Conservation (phyloP, 2,797 vertebrate genomes). For the Gorsachius magnificus region DNA sequence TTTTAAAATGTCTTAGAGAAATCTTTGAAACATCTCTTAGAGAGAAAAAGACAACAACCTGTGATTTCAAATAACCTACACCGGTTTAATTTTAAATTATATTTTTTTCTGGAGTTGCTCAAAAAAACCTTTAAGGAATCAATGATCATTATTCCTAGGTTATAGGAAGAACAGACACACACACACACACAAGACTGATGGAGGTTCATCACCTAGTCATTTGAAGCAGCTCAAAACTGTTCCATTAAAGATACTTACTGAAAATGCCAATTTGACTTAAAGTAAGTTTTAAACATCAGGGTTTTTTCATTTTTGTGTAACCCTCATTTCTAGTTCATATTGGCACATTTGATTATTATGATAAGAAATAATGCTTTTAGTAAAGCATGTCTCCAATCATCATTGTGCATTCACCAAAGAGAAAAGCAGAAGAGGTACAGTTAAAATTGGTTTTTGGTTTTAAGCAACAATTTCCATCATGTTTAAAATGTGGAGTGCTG, state of each 20-base stretch:
- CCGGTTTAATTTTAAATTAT: not conserved
- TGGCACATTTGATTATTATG: not conserved
- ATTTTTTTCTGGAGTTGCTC: not conserved
- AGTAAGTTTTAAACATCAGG: not conserved
- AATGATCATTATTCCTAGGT: not conserved
- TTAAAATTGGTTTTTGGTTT: not conserved
- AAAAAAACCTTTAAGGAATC: not conserved
- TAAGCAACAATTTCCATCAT: not conserved
- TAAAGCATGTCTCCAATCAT: not conserved
- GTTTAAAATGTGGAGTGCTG: not conserved
- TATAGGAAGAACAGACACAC: not conserved
- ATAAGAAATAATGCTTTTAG: not conserved
- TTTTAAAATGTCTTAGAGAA: not conserved
- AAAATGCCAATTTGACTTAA: not conserved
- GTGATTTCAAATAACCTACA: not conserved
- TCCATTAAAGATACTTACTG: not conserved
- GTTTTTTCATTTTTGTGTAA: not conserved
- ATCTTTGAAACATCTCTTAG: not conserved
- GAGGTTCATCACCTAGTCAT: not conserved
- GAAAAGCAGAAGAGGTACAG: not conserved
- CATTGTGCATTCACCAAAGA: not conserved
- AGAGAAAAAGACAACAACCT: accelerated
- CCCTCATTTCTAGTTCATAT: not conserved
- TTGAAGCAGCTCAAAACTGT: not conserved
- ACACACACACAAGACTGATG: not conserved